Conservation (phyloP, 2,888 invertebrate species). For the Sminthurides aquaticus region DNA sequence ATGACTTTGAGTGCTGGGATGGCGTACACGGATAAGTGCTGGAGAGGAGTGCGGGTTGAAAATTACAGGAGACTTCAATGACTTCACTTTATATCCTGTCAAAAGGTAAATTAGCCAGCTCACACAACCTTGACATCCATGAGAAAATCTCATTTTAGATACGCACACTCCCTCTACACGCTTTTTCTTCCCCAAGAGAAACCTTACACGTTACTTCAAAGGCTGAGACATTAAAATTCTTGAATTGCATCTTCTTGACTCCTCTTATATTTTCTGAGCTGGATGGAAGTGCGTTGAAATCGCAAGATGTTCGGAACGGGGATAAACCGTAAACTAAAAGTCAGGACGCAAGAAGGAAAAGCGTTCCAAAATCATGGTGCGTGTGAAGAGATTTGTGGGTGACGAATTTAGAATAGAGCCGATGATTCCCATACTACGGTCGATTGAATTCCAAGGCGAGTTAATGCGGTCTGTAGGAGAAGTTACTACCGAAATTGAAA, state of each 20-base stretch:
- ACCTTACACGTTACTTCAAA: neutral
- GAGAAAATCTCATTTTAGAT: constrained; percentile 9
- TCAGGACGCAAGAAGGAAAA: too few species aligned
- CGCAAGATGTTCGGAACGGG: too few species aligned
- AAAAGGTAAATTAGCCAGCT: constrained; percentile 17
- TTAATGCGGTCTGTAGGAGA: neutral
- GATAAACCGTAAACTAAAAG: too few species aligned
- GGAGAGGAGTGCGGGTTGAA: constrained; percentile 5
- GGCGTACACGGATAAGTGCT: neutral
- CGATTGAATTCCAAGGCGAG: neutral
- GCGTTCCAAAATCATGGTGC: too few species aligned
- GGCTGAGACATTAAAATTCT: neutral
- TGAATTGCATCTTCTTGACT: neutral
- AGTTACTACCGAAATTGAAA: neutral
- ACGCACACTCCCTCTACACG: constrained; percentile 5
- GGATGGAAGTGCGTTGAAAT: too few species aligned
- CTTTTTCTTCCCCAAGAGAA: neutral
- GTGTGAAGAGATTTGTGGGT: neutral
- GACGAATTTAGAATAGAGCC: neutral
- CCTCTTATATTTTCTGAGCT: too few species aligned
- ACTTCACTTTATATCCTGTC: constrained; percentile 15
- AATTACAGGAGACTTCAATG: constrained; percentile 9
- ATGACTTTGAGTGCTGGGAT: neutral
- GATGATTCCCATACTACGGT: neutral
- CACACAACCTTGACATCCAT: constrained; percentile 12